Evolutionary conservation across 2,113 vertebrate genomes (phyloP), one percentile per base, ranked within the genome.

Genomic region (human (Homo sapiens)): DNA sequence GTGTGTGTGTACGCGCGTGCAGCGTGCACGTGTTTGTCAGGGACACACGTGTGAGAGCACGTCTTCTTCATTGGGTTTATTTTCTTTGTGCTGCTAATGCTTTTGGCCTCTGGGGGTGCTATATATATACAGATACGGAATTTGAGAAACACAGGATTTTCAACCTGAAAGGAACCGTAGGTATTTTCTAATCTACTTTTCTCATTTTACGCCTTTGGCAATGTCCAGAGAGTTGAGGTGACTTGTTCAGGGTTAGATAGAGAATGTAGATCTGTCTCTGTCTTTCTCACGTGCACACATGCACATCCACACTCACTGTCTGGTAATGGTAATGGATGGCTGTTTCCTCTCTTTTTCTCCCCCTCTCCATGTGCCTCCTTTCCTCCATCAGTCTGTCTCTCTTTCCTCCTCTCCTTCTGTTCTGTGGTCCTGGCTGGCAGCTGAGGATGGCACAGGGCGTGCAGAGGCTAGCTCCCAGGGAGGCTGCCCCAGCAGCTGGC

Each of bases 51-150:
- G 30, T 91, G 75, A 79, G 90, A 87, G 11, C 0, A 0, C 12
- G 16, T 76, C 52, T 18, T 87, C 61, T 87, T 93, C 48, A 0
- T 2, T 50, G 80, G 43, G 87, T 94, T 94, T 83, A 86, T 97
- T 97, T 91, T 94, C 92, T 97, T 97, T 95, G 94, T 96, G 97
- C 90, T 97, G 75, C 87, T 97, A 92, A 96, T 93, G 92, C 92
- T 83, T 96, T 90, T 97, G 96, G 93, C 97, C 98, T 98, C 97
- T 98, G 92, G 98, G 96, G 96, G 97, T 97, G 97, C 98, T 98
- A 61, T 97, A 23, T 96, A 96, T 94, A 97, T 98, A 97, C 94
- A 96, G 96, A 98, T 97, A 45, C n/a, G n/a, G 91, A 96, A 93
- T 96, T 93, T 61, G 90, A 95, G 97, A 97, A 95, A 92, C 86